A percentile compares a stretch with the other conserved stretches of the same genome.
Evolutionary conservation across 2,797 vertebrate species (phyloP).

Genomic region (Xyrichtys novacula): DNA sequence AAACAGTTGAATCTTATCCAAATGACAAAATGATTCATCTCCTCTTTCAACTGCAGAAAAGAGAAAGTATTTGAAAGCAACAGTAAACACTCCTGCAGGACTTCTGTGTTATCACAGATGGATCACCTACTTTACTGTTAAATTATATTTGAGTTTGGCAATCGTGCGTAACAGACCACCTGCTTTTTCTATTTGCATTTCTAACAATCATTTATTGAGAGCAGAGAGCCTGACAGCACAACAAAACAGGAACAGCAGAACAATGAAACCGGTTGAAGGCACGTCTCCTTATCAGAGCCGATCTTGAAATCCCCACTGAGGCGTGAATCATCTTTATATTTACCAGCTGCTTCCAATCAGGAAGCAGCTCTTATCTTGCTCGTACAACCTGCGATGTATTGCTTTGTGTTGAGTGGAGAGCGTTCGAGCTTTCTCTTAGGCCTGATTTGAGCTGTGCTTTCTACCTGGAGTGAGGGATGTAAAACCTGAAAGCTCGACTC

Average conservation of each 20-base stretch:
- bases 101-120: constrained; percentile 9
- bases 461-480: constrained; percentile 24
- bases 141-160: constrained; percentile 29
- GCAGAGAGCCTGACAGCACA: constrained; percentile 43
- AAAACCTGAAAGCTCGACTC: constrained; percentile 38
- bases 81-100: neutral
- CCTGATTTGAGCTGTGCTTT: constrained; percentile 26
- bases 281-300: constrained; percentile 46
- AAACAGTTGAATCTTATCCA: neutral
- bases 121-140: constrained; percentile 17
- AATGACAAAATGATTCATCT: neutral
- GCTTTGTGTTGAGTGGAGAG: constrained; percentile 42
- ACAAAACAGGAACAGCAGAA: constrained; percentile 66
- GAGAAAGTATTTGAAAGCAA: neutral
- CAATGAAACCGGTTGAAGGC: constrained; percentile 53
- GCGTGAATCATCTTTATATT: constrained; percentile 61
- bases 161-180: constrained; percentile 26
- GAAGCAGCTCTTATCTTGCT: constrained; percentile 48
- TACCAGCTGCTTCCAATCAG: constrained; percentile 63
- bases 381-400: constrained; percentile 47
- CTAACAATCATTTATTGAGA: constrained; percentile 44
- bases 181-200: constrained; percentile 25
- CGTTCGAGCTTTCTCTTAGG: constrained; percentile 32
- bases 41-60: neutral
- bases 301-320: constrained; percentile 50